These are phyloP conservation scores for Trogon melanurus DNA, from an alignment of 2,113 vertebrate species.

Conservation along the genomic window DNA sequence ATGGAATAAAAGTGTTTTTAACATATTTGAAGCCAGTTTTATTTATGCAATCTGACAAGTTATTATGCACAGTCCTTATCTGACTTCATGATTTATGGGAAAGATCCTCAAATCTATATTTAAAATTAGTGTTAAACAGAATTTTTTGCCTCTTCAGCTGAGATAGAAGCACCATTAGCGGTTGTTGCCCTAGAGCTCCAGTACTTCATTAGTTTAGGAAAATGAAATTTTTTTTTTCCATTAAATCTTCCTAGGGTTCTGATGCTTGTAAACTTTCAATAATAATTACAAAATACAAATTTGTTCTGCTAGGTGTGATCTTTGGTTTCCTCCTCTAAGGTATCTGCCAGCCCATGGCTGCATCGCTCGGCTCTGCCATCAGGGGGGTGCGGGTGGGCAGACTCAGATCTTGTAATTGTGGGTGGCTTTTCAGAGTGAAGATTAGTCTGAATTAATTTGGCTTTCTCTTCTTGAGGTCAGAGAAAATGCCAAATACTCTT, in stretches of 20 bases:
- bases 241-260: background rate
- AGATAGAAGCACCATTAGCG: slow-evolving; percentile 10
- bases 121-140: slow-evolving; percentile 29
- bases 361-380: rapidly evolving
- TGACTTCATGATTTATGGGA: slow-evolving; percentile 41
- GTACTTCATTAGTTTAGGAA: slow-evolving; percentile 42
- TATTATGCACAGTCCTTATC: background rate
- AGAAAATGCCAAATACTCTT: background rate
- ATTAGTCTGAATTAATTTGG: background rate
- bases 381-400: background rate
- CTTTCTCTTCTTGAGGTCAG: background rate
- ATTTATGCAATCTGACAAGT: slow-evolving; percentile 50
- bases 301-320: background rate
- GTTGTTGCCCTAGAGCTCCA: slow-evolving; percentile 41
- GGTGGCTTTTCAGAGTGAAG: background rate
- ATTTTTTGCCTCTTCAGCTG: slow-evolving; percentile 24
- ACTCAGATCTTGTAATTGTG: too few relatives aligned
- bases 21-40: slow-evolving; percentile 10
- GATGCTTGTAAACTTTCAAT: background rate
- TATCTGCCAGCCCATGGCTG: background rate
- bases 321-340: background rate
- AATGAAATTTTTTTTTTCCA: slow-evolving; percentile 12
- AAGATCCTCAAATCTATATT: slow-evolving; percentile 26
- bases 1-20: background rate
- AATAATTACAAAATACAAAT: background rate